These are phyloP conservation scores for Anthophora plumipes DNA, from an alignment of 2,888 invertebrate genomes.

Conservation along the genomic window DNA sequence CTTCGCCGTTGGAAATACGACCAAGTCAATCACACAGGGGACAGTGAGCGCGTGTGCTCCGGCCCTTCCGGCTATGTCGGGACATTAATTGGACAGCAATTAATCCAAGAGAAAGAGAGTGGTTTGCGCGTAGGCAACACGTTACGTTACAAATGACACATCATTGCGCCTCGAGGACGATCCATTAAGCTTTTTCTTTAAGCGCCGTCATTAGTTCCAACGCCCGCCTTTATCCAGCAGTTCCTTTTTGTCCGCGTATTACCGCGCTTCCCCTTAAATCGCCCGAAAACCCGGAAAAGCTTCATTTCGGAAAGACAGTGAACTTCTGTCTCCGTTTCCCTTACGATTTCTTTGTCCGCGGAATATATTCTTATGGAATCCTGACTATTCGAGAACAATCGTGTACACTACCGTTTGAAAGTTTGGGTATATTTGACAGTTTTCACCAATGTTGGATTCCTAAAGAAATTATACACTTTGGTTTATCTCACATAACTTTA, in stretches of 20 bases:
- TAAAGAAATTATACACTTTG: no score
- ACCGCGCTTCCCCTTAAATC: slow-evolving; percentile 65
- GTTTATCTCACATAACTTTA: no score
- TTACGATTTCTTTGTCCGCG: slow-evolving; percentile 6
- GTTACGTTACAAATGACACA: slow-evolving; percentile 77
- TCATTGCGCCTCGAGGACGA: slow-evolving; percentile 71
- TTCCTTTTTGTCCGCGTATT: slow-evolving; percentile 64
- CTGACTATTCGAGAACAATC: no score
- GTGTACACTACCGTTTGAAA: no score
- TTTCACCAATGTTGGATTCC: no score
- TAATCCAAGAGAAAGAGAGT: slow-evolving; percentile 71
- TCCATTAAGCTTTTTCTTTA: slow-evolving; percentile 75
- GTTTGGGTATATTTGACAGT: no score
- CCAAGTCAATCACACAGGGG: slow-evolving; percentile 55
- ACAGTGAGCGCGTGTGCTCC: slow-evolving; percentile 34
- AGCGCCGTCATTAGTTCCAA: slow-evolving; percentile 69
- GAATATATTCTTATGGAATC: not conserved
- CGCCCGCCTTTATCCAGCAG: slow-evolving; percentile 64
- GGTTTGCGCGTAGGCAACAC: slow-evolving; percentile 50
- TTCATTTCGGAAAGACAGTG: slow-evolving; percentile 54
- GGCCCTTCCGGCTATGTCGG: slow-evolving; percentile 66
- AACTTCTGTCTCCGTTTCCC: slow-evolving; percentile 42
- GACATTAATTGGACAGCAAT: slow-evolving; percentile 79
- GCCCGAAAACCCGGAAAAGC: slow-evolving; percentile 62
- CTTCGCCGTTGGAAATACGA: slow-evolving; percentile 40